A percentile compares a stretch with the other conserved stretches of the same genome.
phyloP scores from a whole-genome alignment of 2,113 vertebrate genomes.

The Miniopterus natalensis region DNA sequence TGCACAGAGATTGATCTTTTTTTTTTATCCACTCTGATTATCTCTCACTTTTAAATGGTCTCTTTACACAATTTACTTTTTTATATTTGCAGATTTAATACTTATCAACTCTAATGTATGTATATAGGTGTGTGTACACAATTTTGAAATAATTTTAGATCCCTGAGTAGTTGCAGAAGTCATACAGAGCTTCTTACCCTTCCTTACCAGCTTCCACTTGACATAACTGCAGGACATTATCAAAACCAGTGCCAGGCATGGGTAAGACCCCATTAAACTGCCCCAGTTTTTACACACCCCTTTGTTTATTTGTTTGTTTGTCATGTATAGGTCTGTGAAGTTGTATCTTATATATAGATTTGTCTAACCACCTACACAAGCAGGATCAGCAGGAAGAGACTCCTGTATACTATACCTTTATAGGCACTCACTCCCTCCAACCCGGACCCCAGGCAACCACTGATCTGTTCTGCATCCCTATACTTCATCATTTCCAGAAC shows the following conservation, averaged over 20 bases:
- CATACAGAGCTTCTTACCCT: not conserved
- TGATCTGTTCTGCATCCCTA: not conserved
- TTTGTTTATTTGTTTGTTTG: not conserved
- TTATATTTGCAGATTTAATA: not conserved
- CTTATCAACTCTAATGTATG: not conserved
- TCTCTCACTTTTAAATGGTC: not conserved
- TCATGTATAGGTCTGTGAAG: not conserved
- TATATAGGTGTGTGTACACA: not conserved
- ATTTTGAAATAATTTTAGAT: not conserved
- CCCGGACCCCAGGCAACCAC: not conserved
- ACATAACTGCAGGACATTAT: not conserved
- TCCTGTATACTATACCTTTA: not conserved
- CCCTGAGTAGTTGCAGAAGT: not conserved
- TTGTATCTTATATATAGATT: not conserved
- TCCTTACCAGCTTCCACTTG: not conserved
- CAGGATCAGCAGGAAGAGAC: not conserved
- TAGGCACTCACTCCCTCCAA: not conserved
- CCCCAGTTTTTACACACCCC: too few relatives aligned
- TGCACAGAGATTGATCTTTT: too few relatives aligned
- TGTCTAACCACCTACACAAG: not conserved
- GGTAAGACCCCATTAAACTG: not conserved
- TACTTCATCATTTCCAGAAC: not conserved
- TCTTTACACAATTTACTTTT: not conserved
- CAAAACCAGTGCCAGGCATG: not conserved
- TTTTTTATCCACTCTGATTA: not conserved